Evolutionary conservation across 2,888 invertebrate species (phyloP).

Genomic region (Epirrita christyi): DNA sequence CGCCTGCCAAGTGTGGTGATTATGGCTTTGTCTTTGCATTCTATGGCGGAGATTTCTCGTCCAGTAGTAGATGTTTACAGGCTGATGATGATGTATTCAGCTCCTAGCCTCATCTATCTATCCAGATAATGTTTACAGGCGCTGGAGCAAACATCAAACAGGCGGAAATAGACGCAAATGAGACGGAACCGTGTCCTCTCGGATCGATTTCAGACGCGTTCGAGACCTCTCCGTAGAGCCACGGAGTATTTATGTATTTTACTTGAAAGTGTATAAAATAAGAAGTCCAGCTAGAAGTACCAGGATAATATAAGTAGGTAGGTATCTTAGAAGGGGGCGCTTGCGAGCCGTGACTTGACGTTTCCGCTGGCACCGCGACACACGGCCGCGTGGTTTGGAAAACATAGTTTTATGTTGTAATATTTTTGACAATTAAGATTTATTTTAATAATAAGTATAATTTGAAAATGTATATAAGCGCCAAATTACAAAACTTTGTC

Average conservation of each 20-base stretch:
- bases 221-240: constrained; percentile 2
- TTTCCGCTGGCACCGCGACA: constrained; percentile 60
- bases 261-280: constrained; percentile 3
- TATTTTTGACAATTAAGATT: too few relatives aligned
- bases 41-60: too few relatives aligned
- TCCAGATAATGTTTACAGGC: constrained; percentile 21
- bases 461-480: not conserved
- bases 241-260: constrained; percentile 1
- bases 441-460: too few relatives aligned
- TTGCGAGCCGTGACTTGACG: constrained; percentile 70
- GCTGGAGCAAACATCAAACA: constrained; percentile 26
- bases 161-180: constrained; percentile 18
- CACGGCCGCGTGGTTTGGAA: constrained; percentile 44
- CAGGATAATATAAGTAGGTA: constrained; percentile 22
- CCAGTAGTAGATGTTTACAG: too few relatives aligned
- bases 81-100: too few relatives aligned
- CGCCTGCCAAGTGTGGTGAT: too few relatives aligned
- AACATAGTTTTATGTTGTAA: constrained; percentile 25
- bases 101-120: not conserved
- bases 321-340: constrained; percentile 70
- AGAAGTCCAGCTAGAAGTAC: constrained; percentile 11
- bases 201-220: constrained; percentile 17
- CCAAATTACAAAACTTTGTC: not conserved
- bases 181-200: constrained; percentile 12
- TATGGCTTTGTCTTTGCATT: too few relatives aligned